Percentiles rank a stretch among this genome's conserved stretches.
These are phyloP conservation scores for Phyllostomus hastatus DNA, from an alignment of 2,113 vertebrate genomes.

Conservation along the genomic window DNA sequence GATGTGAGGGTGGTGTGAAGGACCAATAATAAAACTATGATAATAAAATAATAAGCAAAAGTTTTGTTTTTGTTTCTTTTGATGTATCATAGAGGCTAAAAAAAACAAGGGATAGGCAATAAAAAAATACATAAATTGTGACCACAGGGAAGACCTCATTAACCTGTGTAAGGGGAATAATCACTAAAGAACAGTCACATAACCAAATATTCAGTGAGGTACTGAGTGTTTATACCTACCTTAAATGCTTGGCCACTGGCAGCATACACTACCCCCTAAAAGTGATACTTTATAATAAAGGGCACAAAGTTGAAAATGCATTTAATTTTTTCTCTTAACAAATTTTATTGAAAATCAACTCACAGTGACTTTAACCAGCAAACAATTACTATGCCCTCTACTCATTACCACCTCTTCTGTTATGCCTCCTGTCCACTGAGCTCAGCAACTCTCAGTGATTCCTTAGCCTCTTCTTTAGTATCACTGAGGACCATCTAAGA, in stretches of 20 bases:
- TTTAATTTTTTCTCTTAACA: background rate
- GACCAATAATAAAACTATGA: background rate
- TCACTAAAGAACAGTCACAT: background rate
- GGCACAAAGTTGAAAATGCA: background rate
- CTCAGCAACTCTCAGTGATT: background rate
- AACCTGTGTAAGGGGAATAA: background rate
- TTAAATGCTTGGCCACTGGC: background rate
- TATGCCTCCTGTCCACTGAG: background rate
- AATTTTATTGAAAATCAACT: background rate
- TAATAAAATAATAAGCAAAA: background rate
- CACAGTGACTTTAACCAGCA: background rate
- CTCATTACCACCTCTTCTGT: background rate
- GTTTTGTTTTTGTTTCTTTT: background rate
- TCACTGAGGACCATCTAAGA: background rate
- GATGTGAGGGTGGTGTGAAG: background rate
- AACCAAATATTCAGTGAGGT: background rate
- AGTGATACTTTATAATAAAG: background rate
- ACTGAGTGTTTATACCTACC: background rate
- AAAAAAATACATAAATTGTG: background rate
- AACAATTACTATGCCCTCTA: background rate
- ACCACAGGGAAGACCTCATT: background rate
- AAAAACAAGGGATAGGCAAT: background rate
- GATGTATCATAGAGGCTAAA: background rate
- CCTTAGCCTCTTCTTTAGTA: background rate
- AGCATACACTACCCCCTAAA: background rate